A percentile compares a stretch with the other conserved stretches of the same genome.
These are phyloP conservation scores for Sprattus sprattus DNA, from an alignment of 2,113 vertebrate species.

Conservation along the genomic window DNA sequence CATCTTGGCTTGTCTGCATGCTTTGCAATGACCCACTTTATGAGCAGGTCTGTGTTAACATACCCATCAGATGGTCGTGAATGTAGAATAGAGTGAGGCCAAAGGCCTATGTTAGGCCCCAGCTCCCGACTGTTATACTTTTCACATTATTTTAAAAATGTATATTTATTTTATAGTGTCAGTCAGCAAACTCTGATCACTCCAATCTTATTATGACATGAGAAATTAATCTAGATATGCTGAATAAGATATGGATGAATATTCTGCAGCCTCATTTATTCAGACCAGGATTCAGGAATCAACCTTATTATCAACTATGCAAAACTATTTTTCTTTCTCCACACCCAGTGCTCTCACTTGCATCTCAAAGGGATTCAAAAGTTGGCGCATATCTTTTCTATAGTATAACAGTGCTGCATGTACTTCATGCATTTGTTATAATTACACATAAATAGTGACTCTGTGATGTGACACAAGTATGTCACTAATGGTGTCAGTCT, in stretches of 20 bases:
- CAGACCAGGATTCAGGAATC: background rate
- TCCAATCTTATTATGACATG: background rate
- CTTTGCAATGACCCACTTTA: background rate
- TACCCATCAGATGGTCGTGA: background rate
- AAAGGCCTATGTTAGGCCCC: background rate
- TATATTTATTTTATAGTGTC: background rate
- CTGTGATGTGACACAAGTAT: background rate
- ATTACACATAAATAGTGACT: background rate
- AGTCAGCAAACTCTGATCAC: background rate
- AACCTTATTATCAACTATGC: background rate
- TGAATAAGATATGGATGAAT: background rate
- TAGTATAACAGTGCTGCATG: background rate
- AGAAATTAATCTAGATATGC: background rate
- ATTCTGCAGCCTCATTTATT: background rate
- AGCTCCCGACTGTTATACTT: no score
- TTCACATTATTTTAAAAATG: no score
- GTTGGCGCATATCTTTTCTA: background rate
- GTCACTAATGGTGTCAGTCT: background rate
- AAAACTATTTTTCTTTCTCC: background rate
- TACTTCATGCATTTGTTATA: background rate
- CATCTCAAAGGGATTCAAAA: background rate
- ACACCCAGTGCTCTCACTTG: background rate
- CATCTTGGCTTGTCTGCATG: background rate
- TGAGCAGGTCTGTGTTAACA: background rate
- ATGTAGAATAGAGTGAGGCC: background rate